Base-by-base conservation (phyloP, 2,888 invertebrate genomes). In the Orthosia gothica region DNA sequence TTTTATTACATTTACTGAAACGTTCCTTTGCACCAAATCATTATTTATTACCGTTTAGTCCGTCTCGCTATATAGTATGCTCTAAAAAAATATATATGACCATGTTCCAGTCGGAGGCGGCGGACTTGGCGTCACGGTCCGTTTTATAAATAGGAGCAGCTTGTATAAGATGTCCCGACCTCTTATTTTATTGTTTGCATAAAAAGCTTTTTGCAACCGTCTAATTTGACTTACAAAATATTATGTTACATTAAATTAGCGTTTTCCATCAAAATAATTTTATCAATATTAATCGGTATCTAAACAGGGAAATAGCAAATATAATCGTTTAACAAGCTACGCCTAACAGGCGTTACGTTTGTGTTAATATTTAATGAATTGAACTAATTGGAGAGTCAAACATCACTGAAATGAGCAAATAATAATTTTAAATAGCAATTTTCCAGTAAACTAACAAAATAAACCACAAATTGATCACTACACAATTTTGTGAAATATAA, bases 1-100 rank as follows among this genome's bases (percentile, higher is more conserved):
- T 91, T 91, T 92, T 93, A 92, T 92, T 91, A 92, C 90, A 89
- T 90, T 91, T 81, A 84, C 87, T 87, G 87, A 90, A 93, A 90
- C 89, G 88, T 91, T 91, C 86, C 87, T 87, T 88, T 84, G 87
- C 84, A 84, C 85, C 82, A 90, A 91, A 91, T 89, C 89, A 91
- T 91, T 90, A 92, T 92, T 91, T 92, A 92, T 87, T 89, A 87
- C 85, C 81, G 83, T 89, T 87, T 81, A 83, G 79, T 76, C 72
- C 64, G 76, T 79, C 69, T 79, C 23, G 65, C 61, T 68, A 45
- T 58, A 74, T 45, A 68, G 45, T 74, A 76, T 75, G 64, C 15
- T 73, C 59, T 70, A 72, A 76, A 84, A 81, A 74, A 74, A 75
- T 67, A 74, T 59, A 74, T 64, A 70, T 59, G n/a, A 50, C 52